Evolutionary conservation across 2,113 vertebrate species (phyloP), one percentile per base, ranked within the genome.

Genomic region (Triplophysa tibetana): DNA sequence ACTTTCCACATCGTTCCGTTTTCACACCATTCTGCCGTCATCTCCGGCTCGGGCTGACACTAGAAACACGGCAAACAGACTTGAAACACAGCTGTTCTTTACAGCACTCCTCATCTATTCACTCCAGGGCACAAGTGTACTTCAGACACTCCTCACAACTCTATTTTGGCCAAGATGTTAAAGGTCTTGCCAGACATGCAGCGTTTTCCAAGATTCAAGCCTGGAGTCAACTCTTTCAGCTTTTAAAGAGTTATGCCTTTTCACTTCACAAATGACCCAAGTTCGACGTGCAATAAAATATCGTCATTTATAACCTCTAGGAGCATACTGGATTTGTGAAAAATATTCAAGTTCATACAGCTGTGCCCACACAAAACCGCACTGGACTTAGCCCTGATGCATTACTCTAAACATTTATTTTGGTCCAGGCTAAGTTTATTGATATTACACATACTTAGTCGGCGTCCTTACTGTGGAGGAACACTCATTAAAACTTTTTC

Each of bases 21-120:
- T 74, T 64, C 75, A 65, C 52, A 62, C 54, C 65, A 67, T 45
- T 52, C 65, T 70, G 65, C 26, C 73, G 75, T 70, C 60, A 48
- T 76, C 92, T 95, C 92, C 94, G 92, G 93, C 92, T 92, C 91
- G 92, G 92, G 87, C 83, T 81, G 87, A 89, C 73, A 77, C 78
- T 79, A 80, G 86, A 75, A 52, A 80, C 84, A 72, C 8, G 81
- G 86, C 84, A 92, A 92, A 93, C 85, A 92, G 91, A 87, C 90
- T 87, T 90, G 85, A 92, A 89, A 93, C 94, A 87, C 92, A 90
- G 93, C 93, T 92, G 92, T 93, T 93, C 95, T 96, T 95, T 94
- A 93, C 91, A 92, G 92, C 81, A 90, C 88, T 86, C 93, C 94
- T 91, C 93, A 95, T 95, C 93, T 95, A 94, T 95, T 95, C 94